These are phyloP conservation scores for Cydia fagiglandana DNA, from an alignment of 1,140 invertebrate genomes.

Conservation along the genomic window DNA sequence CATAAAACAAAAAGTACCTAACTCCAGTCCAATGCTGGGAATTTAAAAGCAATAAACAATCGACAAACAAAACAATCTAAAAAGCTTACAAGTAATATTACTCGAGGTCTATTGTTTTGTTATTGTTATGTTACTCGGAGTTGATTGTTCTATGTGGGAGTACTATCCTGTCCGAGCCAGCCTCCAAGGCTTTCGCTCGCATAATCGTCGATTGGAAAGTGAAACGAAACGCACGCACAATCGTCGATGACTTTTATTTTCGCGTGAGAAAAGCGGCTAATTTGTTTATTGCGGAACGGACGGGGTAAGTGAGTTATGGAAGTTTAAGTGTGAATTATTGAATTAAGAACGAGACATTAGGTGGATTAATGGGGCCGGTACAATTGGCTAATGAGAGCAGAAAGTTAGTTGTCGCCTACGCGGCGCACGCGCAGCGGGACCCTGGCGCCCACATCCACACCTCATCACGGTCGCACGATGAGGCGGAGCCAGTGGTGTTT, in stretches of 20 bases:
- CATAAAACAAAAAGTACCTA: not conserved
- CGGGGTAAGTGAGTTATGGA: conserved; percentile 25
- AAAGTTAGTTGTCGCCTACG: conserved; percentile 19
- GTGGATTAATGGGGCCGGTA: conserved; percentile 26
- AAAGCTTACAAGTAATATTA: not conserved
- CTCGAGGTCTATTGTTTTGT: not conserved
- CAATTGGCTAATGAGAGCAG: conserved; percentile 31
- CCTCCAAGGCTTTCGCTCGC: conserved; percentile 6
- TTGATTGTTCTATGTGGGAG: conserved; percentile 16
- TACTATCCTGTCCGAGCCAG: not conserved
- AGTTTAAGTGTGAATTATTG: conserved; percentile 18
- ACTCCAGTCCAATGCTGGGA: not conserved
- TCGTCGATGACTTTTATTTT: conserved; percentile 22
- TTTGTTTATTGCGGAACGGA: conserved; percentile 7
- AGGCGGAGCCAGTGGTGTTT: not conserved
- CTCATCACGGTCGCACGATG: not conserved
- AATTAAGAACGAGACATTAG: conserved; percentile 21
- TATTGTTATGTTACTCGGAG: conserved; percentile 8
- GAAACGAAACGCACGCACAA: conserved; percentile 31
- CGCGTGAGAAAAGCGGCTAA: conserved; percentile 19
- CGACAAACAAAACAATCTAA: not conserved
- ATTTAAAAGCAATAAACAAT: not conserved
- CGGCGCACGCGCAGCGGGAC: not conserved
- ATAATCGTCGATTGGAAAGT: conserved; percentile 27
- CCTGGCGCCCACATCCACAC: conserved; percentile 19